Percentiles rank a stretch among this genome's conserved stretches.
Evolutionary conservation across 2,797 vertebrate species (phyloP).

Genomic region (Echiichthys vipera): DNA sequence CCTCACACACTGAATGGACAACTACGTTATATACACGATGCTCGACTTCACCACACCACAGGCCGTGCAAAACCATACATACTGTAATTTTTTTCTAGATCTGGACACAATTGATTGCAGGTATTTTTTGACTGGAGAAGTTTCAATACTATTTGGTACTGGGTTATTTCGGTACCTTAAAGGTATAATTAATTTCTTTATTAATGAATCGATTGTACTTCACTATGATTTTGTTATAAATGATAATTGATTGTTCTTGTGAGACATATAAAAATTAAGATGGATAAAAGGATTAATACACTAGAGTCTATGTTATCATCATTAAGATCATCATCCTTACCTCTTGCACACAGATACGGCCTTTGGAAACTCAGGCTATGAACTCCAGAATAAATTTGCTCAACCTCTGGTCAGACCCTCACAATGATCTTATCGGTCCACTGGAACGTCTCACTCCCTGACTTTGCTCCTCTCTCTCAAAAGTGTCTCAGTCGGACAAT

Average conservation of each 20-base stretch:
- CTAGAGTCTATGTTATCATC: neutral
- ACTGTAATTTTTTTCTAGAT: too few species aligned
- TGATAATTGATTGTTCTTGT: neutral
- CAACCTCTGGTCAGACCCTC: slow-evolving; percentile 22
- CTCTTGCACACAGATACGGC: neutral
- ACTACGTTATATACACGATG: too few species aligned
- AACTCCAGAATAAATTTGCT: slow-evolving; percentile 16
- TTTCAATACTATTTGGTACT: too few species aligned
- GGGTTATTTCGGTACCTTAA: too few species aligned
- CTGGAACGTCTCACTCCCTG: slow-evolving; percentile 30
- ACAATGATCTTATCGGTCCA: slow-evolving; percentile 43
- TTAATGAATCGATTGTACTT: neutral
- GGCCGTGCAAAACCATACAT: too few species aligned
- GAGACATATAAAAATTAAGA: neutral
- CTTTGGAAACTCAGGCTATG: neutral
- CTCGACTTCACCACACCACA: too few species aligned
- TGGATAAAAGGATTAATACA: neutral
- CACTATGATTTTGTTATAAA: too few species aligned
- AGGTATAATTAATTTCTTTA: neutral
- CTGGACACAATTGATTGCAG: too few species aligned
- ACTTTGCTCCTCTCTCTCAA: slow-evolving; percentile 53
- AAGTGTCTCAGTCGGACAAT: slow-evolving; percentile 66
- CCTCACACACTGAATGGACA: too few species aligned
- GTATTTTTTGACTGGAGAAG: too few species aligned
- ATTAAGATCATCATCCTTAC: neutral